Conservation (phyloP, 2,888 invertebrate species). For the Blera fallax region DNA sequence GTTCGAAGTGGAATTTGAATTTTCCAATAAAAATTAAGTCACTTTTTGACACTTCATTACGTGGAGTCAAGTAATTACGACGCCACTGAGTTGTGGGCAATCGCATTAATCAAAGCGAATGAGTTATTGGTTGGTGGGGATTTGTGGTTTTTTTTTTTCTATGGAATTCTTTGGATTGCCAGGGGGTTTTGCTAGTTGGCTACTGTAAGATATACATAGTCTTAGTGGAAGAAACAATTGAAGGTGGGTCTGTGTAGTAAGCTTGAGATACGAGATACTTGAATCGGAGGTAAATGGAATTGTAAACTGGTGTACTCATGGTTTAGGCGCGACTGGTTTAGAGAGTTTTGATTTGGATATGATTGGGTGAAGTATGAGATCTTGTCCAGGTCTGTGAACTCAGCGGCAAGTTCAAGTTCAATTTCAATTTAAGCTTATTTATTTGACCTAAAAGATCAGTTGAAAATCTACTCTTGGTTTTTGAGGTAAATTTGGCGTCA, state of each 20-base stretch:
- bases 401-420: neutral
- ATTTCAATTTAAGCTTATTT: neutral
- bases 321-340: slow-evolving; percentile 26
- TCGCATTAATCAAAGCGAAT: slow-evolving; percentile 58
- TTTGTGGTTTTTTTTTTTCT: neutral
- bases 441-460: neutral
- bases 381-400: neutral
- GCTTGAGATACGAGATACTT: neutral
- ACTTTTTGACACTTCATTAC: slow-evolving; percentile 67
- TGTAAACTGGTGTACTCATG: neutral
- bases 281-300: neutral
- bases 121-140: slow-evolving; percentile 44
- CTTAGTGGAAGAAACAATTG: neutral
- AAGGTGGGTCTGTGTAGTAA: slow-evolving; percentile 31
- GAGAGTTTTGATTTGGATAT: neutral
- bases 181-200: slow-evolving; percentile 31
- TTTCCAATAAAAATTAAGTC: slow-evolving; percentile 69
- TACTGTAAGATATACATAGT: slow-evolving; percentile 26
- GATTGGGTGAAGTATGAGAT: neutral
- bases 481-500: too few relatives aligned
- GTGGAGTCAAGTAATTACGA: slow-evolving; percentile 57
- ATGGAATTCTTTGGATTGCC: slow-evolving; percentile 30
- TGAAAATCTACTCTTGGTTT: too few relatives aligned
- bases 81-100: slow-evolving; percentile 25
- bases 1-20: slow-evolving; percentile 37